These are phyloP conservation scores for Sphaerophoria rueppellii DNA, from an alignment of 2,888 invertebrate genomes.

Conservation along the genomic window DNA sequence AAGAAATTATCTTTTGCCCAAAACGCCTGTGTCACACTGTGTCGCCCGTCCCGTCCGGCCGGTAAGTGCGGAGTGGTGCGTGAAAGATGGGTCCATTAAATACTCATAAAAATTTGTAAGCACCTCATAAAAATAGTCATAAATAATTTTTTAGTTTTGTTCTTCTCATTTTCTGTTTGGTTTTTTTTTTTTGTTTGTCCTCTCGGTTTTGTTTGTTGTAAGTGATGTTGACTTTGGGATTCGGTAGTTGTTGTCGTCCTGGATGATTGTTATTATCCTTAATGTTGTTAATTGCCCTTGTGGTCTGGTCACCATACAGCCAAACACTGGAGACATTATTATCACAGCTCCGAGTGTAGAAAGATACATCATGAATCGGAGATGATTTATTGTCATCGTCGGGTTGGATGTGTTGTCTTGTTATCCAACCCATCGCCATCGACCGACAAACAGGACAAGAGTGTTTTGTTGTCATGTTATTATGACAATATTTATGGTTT, in stretches of 20 bases:
- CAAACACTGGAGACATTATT: slow-evolving; percentile 59
- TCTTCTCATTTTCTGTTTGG: slow-evolving; percentile 58
- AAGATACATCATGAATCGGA: slow-evolving; percentile 66
- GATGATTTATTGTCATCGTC: slow-evolving; percentile 69
- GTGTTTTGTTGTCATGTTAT: slow-evolving; percentile 49
- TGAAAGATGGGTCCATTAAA: slow-evolving; percentile 80
- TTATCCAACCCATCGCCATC: neutral
- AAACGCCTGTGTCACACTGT: slow-evolving; percentile 45
- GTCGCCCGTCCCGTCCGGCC: neutral
- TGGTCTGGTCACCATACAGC: slow-evolving; percentile 70
- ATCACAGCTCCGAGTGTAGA: slow-evolving; percentile 30
- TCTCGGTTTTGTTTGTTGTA: slow-evolving; percentile 52
- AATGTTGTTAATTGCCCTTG: slow-evolving; percentile 67
- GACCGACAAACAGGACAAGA: neutral
- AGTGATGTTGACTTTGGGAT: slow-evolving; percentile 60
- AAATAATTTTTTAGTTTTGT: slow-evolving; percentile 78
- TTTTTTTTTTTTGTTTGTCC: slow-evolving; percentile 6
- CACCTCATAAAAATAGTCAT: slow-evolving; percentile 83
- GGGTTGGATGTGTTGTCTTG: slow-evolving; percentile 1
- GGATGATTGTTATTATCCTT: slow-evolving; percentile 58
- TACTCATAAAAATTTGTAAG: slow-evolving; percentile 83
- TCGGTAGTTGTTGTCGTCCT: slow-evolving; percentile 72
- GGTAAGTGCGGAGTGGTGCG: slow-evolving; percentile 54
- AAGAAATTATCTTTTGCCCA: slow-evolving; percentile 65
- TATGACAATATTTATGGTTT: slow-evolving; percentile 71